Base-by-base conservation (phyloP, 2,113 vertebrate genomes). In the Scytalopus superciliaris region DNA sequence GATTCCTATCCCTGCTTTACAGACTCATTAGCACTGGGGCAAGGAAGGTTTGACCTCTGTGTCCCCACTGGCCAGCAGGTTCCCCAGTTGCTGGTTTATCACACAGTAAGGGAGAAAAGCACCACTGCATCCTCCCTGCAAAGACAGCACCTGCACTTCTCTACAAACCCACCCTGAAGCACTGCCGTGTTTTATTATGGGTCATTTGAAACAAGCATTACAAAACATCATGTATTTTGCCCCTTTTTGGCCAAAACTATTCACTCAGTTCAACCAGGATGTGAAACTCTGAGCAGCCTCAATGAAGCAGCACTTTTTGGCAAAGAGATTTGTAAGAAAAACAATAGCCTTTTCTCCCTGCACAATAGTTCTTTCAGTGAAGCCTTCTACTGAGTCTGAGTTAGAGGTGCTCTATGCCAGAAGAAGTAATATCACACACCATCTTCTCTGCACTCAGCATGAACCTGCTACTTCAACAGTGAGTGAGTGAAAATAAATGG, bases 61-160 rank as follows among this genome's bases (percentile, higher is more conserved):
- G 1, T 30, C 16, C 37, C 47, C 2, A 3, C 23, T 0, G 0
- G 35, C 19, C 2, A 0, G 57, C 49, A 75, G 23, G n/a, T 67
- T 60, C 49, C 19, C 42, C 39, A 13, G 12, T 6, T 17, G 13
- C 23, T 42, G 16, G 8, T 12, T n/a, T 88, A 33, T 44, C 53
- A 30, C 17, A 45, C 16, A 35, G 30, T 12, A 33, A 56, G 19
- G 39, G 25, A 79, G 47, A 42, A 57, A 59, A 78, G 19, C 60
- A 63, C 21, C 44, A 11, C 17, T 2, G 5, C 40, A 35, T 13
- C 37, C n/a, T 78, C 37, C 31, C 45, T 50, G 39, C 37, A 9
- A 16, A 35, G n/a, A 6, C 28, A 40, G 45, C 44, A 66, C 37
- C 68, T 14, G 40, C 12, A 7, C 17, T 76, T 31, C 49, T 42